phyloP scores from a whole-genome alignment of 2,797 vertebrate genomes.

The Brotula barbata region DNA sequence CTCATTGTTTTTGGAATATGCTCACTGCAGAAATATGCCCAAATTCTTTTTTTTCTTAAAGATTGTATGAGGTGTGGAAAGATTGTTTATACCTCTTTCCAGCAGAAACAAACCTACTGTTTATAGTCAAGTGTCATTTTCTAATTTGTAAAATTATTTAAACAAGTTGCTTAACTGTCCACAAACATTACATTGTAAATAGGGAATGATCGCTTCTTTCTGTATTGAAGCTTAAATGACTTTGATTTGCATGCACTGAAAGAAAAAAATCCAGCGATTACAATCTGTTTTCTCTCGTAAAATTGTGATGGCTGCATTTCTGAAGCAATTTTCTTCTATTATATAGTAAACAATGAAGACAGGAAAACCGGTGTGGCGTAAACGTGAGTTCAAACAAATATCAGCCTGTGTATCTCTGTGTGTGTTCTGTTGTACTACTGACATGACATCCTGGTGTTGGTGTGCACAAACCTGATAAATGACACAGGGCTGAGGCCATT shows the following conservation, averaged over 20 bases:
- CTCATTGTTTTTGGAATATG: no score
- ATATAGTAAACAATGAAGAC: background rate
- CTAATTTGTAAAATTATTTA: no score
- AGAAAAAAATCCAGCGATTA: background rate
- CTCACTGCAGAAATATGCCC: no score
- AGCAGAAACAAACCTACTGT: no score
- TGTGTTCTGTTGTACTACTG: background rate
- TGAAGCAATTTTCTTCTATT: background rate
- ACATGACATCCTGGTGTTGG: no score
- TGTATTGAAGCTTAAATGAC: background rate
- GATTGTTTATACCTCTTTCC: no score
- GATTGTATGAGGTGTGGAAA: no score
- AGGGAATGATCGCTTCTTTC: no score
- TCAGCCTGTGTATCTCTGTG: background rate
- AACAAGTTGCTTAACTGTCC: no score
- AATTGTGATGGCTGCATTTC: background rate
- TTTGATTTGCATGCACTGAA: background rate
- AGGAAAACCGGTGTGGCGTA: background rate
- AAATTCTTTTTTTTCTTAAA: no score
- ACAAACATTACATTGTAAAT: no score
- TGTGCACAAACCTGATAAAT: conserved; percentile 25
- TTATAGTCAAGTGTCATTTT: no score
- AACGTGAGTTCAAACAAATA: background rate
- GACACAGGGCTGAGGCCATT: conserved; percentile 19
- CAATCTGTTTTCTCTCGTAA: background rate